Percentiles rank a stretch among this genome's conserved stretches.
These are phyloP conservation scores for Amiota mariae DNA, from an alignment of 2,888 invertebrate genomes.

Conservation along the genomic window DNA sequence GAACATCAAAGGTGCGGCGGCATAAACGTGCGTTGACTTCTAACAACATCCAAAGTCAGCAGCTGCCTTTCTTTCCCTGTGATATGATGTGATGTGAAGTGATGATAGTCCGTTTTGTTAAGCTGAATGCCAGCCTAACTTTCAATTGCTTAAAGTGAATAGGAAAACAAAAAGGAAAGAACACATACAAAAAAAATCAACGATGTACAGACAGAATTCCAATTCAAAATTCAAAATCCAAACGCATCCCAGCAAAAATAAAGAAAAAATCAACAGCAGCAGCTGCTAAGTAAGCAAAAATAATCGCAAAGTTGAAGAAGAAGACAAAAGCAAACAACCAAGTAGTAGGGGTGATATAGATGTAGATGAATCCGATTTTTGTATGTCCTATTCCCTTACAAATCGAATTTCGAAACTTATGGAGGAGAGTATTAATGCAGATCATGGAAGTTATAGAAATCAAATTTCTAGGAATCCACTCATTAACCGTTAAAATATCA, in stretches of 20 bases:
- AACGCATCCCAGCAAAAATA: conserved; percentile 17
- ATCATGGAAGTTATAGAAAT: too few relatives aligned
- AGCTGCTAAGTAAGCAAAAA: conserved; percentile 24
- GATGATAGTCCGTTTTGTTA: conserved; percentile 11
- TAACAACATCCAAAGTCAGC: background rate
- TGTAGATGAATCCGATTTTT: too few relatives aligned
- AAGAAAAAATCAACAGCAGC: conserved; percentile 19
- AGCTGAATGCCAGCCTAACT: background rate
- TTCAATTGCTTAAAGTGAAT: background rate
- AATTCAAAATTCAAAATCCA: conserved; percentile 21
- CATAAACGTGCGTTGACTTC: conserved; percentile 11
- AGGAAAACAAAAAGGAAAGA: conserved; percentile 5
- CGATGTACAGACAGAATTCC: conserved; percentile 23
- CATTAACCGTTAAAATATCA: too few relatives aligned
- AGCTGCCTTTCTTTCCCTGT: background rate
- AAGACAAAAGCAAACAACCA: background rate
- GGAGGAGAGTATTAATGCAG: too few relatives aligned
- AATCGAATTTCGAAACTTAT: too few relatives aligned
- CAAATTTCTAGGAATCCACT: too few relatives aligned
- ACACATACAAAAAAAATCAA: background rate
- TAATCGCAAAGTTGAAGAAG: background rate
- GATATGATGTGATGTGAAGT: background rate
- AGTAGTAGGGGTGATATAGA: background rate
- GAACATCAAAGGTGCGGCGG: conserved; percentile 24
- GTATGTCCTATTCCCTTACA: too few relatives aligned